Evolutionary conservation across 2,797 vertebrate genomes (phyloP).

Genomic region (Coracias cyanogaster): DNA sequence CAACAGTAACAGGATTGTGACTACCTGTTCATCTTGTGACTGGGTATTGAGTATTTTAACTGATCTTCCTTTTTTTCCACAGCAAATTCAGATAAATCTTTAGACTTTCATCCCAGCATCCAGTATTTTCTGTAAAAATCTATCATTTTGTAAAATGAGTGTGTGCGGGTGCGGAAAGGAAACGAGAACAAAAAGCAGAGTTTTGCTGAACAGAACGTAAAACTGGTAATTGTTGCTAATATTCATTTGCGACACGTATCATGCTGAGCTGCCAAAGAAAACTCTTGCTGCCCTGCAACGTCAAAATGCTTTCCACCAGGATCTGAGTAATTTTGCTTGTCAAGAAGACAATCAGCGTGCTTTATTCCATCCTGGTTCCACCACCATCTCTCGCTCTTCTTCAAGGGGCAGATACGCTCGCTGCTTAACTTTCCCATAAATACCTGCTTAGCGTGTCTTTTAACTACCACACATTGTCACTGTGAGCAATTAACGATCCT

Average conservation of each 20-base stretch:
- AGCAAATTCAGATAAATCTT: background rate
- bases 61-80: background rate
- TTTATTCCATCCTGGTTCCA: background rate
- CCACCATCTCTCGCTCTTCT: background rate
- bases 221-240: constrained; percentile 51
- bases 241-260: background rate
- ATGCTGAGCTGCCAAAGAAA: constrained; percentile 55
- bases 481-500: background rate
- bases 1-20: background rate
- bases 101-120: background rate
- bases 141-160: constrained; percentile 13
- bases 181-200: constrained; percentile 26
- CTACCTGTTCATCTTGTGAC: background rate
- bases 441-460: constrained; percentile 21
- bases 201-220: constrained; percentile 9
- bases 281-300: constrained; percentile 26
- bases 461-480: constrained; percentile 28
- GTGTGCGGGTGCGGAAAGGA: background rate
- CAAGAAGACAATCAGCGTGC: background rate
- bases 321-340: constrained; percentile 62
- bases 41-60: background rate
- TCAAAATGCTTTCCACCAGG: constrained; percentile 17
- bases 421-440: constrained; percentile 8
- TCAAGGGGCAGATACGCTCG: background rate
- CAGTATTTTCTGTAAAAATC: background rate